Percentiles rank a stretch among this genome's conserved stretches.
phyloP scores from a whole-genome alignment of 2,888 invertebrate genomes.

The Gryllus longicercus region DNA sequence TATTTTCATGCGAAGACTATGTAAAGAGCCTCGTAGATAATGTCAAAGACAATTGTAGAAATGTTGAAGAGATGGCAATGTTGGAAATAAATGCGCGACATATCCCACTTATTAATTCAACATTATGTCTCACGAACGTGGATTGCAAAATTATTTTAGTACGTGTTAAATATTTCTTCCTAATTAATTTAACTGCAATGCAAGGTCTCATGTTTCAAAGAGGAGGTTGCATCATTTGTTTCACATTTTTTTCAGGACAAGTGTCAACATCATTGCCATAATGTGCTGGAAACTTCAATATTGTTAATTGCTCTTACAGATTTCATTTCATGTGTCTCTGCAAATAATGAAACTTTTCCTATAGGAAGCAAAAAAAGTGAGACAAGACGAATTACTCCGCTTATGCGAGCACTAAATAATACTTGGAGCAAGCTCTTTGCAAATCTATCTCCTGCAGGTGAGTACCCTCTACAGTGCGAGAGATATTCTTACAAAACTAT shows the following conservation, averaged over 20 bases:
- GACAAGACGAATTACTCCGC: background rate
- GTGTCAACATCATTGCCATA: background rate
- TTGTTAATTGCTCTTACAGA: constrained; percentile 23
- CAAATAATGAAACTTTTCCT: constrained; percentile 18
- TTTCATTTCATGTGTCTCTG: constrained; percentile 18
- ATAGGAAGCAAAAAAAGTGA: background rate
- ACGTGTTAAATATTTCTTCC: background rate
- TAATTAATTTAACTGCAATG: no score
- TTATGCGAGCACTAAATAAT: background rate
- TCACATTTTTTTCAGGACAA: background rate
- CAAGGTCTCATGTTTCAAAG: no score
- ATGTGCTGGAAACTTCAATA: constrained; percentile 4
- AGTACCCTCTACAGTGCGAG: background rate
- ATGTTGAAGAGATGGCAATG: constrained; percentile 19
- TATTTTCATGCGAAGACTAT: no score
- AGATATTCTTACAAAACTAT: no score
- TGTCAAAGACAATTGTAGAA: background rate
- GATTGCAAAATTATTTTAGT: constrained; percentile 21
- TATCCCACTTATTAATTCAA: constrained; percentile 12
- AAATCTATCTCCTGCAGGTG: background rate
- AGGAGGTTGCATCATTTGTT: background rate
- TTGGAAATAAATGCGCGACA: background rate
- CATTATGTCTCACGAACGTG: background rate
- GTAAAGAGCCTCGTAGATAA: no score
- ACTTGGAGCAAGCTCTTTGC: constrained; percentile 18